Evolutionary conservation across 2,888 invertebrate genomes (phyloP).

Genomic region (Ormyrus pomaceus): DNA sequence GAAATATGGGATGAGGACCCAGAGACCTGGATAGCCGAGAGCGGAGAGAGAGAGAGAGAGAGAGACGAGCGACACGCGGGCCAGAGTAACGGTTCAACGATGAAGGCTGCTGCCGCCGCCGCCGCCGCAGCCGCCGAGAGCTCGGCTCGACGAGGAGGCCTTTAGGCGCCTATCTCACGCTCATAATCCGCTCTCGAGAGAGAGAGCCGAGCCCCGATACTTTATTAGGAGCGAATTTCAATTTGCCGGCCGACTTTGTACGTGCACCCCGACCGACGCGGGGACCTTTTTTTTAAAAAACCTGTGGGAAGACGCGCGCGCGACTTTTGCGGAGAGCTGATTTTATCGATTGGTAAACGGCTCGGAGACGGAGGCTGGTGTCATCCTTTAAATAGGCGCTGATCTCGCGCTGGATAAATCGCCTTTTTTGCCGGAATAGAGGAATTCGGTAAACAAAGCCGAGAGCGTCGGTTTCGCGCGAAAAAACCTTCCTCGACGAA

Average conservation of each 20-base stretch:
- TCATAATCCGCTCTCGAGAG: constrained; percentile 16
- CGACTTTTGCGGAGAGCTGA: background rate
- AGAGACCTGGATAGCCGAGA: constrained; percentile 74
- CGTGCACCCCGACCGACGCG: background rate
- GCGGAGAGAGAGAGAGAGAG: background rate
- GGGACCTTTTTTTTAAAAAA: constrained; percentile 12
- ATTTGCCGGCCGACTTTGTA: constrained; percentile 21
- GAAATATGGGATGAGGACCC: constrained; percentile 67
- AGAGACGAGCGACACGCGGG: constrained; percentile 59
- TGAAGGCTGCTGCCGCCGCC: constrained; percentile 66
- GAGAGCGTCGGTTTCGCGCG: too few species aligned
- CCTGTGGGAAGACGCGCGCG: background rate
- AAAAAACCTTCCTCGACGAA: too few species aligned
- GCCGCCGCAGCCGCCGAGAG: background rate
- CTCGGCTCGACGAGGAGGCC: constrained; percentile 5
- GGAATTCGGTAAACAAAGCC: too few species aligned
- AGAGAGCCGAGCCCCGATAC: constrained; percentile 27
- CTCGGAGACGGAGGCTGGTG: too few species aligned
- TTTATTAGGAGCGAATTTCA: constrained; percentile 51
- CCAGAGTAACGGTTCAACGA: constrained; percentile 74
- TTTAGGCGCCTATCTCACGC: constrained; percentile 46
- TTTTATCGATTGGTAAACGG: too few species aligned
- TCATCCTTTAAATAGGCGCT: too few species aligned
- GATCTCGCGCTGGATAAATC: too few species aligned
- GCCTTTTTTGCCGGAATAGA: too few species aligned